These are phyloP conservation scores for Steinernema carpocapsae DNA, from an alignment of 2,888 invertebrate genomes.

Conservation along the genomic window DNA sequence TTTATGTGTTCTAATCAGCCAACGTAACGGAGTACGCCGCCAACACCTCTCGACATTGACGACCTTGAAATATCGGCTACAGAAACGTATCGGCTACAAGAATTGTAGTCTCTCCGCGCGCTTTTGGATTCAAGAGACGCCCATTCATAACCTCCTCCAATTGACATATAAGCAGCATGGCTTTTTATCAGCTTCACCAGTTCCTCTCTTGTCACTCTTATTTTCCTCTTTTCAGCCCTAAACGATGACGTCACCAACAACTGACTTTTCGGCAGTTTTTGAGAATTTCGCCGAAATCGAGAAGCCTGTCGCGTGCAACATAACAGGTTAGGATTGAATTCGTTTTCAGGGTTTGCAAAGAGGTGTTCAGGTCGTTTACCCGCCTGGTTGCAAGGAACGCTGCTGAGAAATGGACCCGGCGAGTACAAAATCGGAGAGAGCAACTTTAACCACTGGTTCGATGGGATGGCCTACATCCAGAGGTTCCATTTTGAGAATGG, in stretches of 20 bases:
- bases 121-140: not conserved
- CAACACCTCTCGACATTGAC: too few species aligned
- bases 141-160: not conserved
- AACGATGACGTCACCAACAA: not conserved
- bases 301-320: constrained; percentile 44
- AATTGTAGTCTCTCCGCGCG: not conserved
- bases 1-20: too few species aligned
- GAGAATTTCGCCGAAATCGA: constrained; percentile 42
- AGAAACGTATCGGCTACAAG: not conserved
- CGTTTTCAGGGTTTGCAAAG: not conserved
- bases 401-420: constrained; percentile 87
- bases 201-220: not conserved
- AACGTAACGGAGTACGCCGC: too few species aligned
- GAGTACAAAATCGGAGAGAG: constrained; percentile 81
- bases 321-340: constrained; percentile 39
- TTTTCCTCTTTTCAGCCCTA: not conserved
- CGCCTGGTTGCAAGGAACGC: constrained; percentile 79
- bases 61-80: too few species aligned
- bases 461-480: constrained; percentile 78
- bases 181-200: not conserved
- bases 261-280: not conserved
- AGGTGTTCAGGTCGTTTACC: constrained; percentile 75
- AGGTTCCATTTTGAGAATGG: constrained; percentile 68
- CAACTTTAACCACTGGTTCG: constrained; percentile 84
- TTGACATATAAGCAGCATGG: not conserved